These are phyloP conservation scores for Plusia festucae DNA, from an alignment of 2,888 invertebrate genomes.

Conservation along the genomic window DNA sequence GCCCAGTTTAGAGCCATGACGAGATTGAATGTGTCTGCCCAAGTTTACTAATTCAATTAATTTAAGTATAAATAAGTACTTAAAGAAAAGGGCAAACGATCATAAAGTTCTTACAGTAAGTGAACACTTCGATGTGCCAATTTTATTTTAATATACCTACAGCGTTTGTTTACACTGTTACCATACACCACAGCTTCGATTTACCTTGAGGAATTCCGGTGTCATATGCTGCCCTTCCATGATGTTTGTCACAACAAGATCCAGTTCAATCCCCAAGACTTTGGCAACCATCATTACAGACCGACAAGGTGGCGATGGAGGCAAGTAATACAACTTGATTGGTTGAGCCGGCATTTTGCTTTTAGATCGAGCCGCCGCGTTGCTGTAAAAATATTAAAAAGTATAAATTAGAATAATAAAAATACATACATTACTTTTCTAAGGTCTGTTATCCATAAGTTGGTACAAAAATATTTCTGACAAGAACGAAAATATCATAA, in stretches of 20 bases:
- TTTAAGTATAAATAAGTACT: too few relatives aligned
- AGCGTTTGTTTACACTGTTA: neutral
- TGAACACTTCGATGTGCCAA: neutral
- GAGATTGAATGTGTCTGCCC: too few relatives aligned
- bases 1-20: too few relatives aligned
- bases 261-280: slow-evolving; percentile 90
- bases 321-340: slow-evolving; percentile 91
- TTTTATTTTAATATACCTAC: neutral
- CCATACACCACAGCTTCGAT: neutral
- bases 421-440: neutral
- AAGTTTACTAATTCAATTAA: too few relatives aligned
- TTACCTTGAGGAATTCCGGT: slow-evolving; percentile 91
- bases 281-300: slow-evolving; percentile 90
- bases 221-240: slow-evolving; percentile 90
- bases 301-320: slow-evolving; percentile 91
- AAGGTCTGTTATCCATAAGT: neutral
- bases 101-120: neutral
- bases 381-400: slow-evolving; percentile 65
- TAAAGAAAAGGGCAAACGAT: too few relatives aligned
- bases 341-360: slow-evolving; percentile 79
- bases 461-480: too few relatives aligned
- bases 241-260: slow-evolving; percentile 89
- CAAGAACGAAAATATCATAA: too few relatives aligned
- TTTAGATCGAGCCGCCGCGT: slow-evolving; percentile 83
- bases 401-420: neutral